These are phyloP conservation scores for Spondyliosoma cantharus DNA, from an alignment of 2,797 vertebrate genomes.

Conservation along the genomic window DNA sequence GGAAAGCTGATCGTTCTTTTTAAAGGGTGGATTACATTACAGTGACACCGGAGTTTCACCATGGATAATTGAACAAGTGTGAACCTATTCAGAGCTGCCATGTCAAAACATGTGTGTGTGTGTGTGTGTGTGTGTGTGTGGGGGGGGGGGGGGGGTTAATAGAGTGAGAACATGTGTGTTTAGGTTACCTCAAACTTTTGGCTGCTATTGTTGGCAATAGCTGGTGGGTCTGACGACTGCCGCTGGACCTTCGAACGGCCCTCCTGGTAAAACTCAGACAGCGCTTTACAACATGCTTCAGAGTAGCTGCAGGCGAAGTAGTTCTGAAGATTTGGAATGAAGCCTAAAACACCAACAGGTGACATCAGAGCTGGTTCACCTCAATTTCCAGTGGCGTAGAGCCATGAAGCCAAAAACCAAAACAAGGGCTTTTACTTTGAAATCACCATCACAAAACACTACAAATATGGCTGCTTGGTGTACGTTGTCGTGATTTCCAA, in stretches of 20 bases:
- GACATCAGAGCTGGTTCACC: not conserved
- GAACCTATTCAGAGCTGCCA: constrained; percentile 29
- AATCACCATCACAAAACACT: not conserved
- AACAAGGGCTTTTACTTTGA: not conserved
- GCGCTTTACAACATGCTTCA: constrained; percentile 76
- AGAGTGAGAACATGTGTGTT: not conserved
- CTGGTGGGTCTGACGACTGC: constrained; percentile 32
- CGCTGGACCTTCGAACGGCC: constrained; percentile 15
- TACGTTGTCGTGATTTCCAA: constrained; percentile 10
- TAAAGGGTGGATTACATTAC: constrained; percentile 42
- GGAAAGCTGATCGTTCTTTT: constrained; percentile 16
- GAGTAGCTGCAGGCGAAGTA: constrained; percentile 84
- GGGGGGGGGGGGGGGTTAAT: not conserved
- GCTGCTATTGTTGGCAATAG: constrained; percentile 13
- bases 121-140: constrained; percentile 15
- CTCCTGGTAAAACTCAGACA: constrained; percentile 70
- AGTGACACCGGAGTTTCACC: constrained; percentile 64
- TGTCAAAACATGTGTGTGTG: constrained; percentile 23
- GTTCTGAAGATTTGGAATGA: constrained; percentile 81
- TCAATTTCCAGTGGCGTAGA: rapidly evolving
- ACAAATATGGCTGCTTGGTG: not conserved
- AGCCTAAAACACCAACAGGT: constrained; percentile 71
- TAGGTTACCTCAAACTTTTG: constrained; percentile 64
- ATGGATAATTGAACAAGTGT: constrained; percentile 76
- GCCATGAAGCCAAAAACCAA: not conserved